Evolutionary conservation across 2,797 vertebrate species (phyloP), one percentile per base, ranked within the genome.

Genomic region (Pseudotriccus pelzelni): DNA sequence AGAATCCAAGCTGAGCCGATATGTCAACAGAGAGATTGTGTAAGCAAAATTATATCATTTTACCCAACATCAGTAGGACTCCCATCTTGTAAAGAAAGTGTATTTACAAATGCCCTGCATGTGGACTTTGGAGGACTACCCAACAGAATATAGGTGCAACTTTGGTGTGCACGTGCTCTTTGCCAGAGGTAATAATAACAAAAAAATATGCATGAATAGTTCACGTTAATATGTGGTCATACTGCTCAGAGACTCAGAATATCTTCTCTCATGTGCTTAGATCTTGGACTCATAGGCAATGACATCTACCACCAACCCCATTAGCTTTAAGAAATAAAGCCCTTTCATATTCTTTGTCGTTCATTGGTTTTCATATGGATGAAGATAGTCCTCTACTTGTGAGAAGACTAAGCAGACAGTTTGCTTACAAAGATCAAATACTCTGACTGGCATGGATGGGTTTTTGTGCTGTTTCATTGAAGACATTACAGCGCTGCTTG

Each of bases 361-460:
- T 84, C n/a, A 20, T 30, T 67, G 23, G 14, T 62, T 89, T 92
- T 74, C 18, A 20, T 43, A 17, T 8, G 7, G 14, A n/a, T 49
- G 22, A 80, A 83, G 36, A 43, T 4, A 28, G 2, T 9, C 14
- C 37, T 14, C 36, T 53, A 66, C 16, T 66, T 83, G 30, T n/a
- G 36, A 77, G 43, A 90, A 66, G 14, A 17, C 10, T 66, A 46
- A 43, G 14, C 21, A 46, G 55, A 7, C 9, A 21, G 36, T 66
- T 93, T 23, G 3, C 18, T 83, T 62, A 32, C 32, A 46, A 50
- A 80, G 43, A 53, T 53, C n/a, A 73, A 68, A 49, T 46, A 36
- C 4, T 76, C 10, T 52, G 11, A 52, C 15, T 0, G 0, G 11
- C 19, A 37, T 0, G 2, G 11, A 22, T 59, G 30, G 63, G 18